Base-by-base conservation (phyloP, 2,797 vertebrate species). In the Huso huso region DNA sequence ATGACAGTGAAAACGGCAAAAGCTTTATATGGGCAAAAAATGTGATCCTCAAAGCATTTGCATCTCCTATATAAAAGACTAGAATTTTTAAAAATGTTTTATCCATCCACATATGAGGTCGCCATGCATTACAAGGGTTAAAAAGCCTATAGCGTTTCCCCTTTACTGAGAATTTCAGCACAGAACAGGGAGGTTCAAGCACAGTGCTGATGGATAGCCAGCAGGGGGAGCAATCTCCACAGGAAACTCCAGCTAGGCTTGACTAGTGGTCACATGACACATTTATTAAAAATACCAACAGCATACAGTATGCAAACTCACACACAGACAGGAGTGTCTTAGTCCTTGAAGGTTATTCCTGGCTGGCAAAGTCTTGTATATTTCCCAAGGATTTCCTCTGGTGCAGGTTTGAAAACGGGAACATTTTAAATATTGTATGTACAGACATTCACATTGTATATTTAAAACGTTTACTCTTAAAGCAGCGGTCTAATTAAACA, bases 211-310 rank as follows among this genome's bases (percentile, higher is more conserved):
- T 10, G 15, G 51, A 10, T 49, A 18, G 66, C 58, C 66, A 66
- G 49, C 48, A 61, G 65, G 65, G 65, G 65, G 65, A 59, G 64
- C 53, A 18, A 11, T 58, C 64, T 61, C 8, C 15, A 48, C 2
- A 10, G 6, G 18, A 51, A 12, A 52, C 60, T 50, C 49, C 66
- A 66, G 57, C 49, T 58, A 61, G 57, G 37, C 5, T 37, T 37
- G 37, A 50, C 49, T 15, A 61, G 49, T n/a, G 58, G 49, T 66
- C 58, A 66, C 18, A 65, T 13, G 23, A 7, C 48, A n/a, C 57
- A 61, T 61, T 66, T 11, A 15, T 48, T 3, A 61, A 3, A 48
- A 18, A 13, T n/a, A 57, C 18, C 15, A 11, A 6, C 53, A 66
- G 7, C 65, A 66, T 37, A 5, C 6, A 7, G 55, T n/a, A 58